phyloP scores from a whole-genome alignment of 2,113 vertebrate species.

The Quiscalus mexicanus region DNA sequence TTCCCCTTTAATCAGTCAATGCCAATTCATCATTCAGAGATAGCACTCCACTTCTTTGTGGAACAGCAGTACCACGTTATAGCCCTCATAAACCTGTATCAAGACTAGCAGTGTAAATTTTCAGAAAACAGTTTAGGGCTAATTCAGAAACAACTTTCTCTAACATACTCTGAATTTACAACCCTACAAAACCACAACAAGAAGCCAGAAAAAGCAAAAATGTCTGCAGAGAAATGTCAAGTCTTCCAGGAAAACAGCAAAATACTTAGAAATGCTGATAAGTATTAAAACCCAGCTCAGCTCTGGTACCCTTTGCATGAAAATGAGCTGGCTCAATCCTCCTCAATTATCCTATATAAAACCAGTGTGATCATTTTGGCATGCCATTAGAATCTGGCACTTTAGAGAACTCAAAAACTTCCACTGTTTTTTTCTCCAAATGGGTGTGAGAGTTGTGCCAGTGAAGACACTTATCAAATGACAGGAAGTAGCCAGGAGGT shows the following conservation, averaged over 20 bases:
- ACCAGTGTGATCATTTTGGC: background rate
- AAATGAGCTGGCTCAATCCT: background rate
- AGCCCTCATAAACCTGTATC: background rate
- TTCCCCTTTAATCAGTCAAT: background rate
- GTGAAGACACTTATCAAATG: background rate
- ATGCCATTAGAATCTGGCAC: background rate
- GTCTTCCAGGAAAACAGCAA: background rate
- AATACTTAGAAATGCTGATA: background rate
- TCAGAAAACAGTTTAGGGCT: background rate
- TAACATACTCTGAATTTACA: background rate
- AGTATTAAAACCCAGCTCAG: background rate
- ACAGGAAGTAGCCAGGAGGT: background rate
- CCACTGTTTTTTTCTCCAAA: background rate
- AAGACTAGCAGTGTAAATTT: background rate
- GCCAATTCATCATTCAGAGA: background rate
- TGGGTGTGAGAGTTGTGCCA: background rate
- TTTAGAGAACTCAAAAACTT: background rate
- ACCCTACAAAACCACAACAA: background rate
- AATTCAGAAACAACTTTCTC: background rate
- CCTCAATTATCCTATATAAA: background rate
- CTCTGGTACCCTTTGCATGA: background rate
- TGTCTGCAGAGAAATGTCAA: background rate
- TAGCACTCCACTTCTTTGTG: background rate
- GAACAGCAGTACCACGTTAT: background rate
- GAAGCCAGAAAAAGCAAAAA: background rate